Evolutionary conservation across 2,888 invertebrate genomes (phyloP).

Genomic region (Thymelicus acteon): DNA sequence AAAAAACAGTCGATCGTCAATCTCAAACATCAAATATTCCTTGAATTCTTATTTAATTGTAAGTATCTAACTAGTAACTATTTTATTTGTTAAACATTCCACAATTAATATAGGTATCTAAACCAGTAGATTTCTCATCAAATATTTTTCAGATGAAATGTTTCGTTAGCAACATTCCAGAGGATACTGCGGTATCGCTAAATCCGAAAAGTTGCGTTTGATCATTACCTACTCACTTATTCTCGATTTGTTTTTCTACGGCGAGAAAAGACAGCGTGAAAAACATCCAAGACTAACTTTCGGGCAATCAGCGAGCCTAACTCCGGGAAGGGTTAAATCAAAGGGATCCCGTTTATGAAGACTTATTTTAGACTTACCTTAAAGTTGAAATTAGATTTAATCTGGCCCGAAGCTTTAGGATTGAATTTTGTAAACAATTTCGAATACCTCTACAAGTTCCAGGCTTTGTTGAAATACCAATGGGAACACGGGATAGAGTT

Average conservation of each 20-base stretch:
- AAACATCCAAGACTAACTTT: slow-evolving; percentile 78
- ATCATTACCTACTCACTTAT: slow-evolving; percentile 80
- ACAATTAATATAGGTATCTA: background rate
- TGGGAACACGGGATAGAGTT: slow-evolving; percentile 77
- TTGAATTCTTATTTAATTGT: no score
- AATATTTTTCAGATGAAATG: slow-evolving; percentile 39
- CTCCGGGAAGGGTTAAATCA: slow-evolving; percentile 82
- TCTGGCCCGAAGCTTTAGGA: slow-evolving; percentile 83
- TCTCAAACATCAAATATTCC: no score
- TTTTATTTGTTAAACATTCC: no score
- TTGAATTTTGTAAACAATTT: slow-evolving; percentile 85
- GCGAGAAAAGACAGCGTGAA: slow-evolving; percentile 73
- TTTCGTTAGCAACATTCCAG: slow-evolving; percentile 41
- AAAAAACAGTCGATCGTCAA: no score
- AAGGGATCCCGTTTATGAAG: slow-evolving; percentile 84
- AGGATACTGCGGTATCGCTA: slow-evolving; percentile 52
- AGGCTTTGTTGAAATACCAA: slow-evolving; percentile 83
- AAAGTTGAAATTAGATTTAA: slow-evolving; percentile 85
- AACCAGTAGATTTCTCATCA: background rate
- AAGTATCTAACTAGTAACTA: no score
- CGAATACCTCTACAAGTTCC: slow-evolving; percentile 82
- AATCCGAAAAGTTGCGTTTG: slow-evolving; percentile 74
- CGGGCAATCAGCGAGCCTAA: slow-evolving; percentile 80
- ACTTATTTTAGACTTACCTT: slow-evolving; percentile 85
- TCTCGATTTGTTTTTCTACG: slow-evolving; percentile 77